Conservation (phyloP, 2,888 invertebrate species). For the Macrophya annulata region DNA sequence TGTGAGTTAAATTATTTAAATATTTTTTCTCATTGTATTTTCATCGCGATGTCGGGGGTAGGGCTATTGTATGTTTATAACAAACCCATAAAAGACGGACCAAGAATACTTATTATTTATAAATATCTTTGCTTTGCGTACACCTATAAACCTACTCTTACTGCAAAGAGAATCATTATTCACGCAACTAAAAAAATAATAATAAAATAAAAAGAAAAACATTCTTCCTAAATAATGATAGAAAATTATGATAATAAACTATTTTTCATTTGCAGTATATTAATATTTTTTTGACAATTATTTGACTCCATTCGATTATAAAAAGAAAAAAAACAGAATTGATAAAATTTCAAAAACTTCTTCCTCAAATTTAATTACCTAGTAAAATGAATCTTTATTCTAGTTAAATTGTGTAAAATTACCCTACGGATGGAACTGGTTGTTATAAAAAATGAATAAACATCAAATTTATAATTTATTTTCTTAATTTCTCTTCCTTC, state of each 20-base stretch:
- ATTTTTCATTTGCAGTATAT: not conserved
- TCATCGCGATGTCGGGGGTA: slow-evolving; percentile 60
- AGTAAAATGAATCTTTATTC: no score
- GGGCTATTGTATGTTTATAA: slow-evolving; percentile 74
- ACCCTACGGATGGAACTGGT: not conserved
- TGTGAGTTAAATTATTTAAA: slow-evolving; percentile 68
- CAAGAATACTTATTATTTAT: slow-evolving; percentile 58
- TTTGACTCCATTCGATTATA: no score
- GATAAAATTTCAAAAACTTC: no score
- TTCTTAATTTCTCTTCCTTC: not conserved
- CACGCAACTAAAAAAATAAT: not conserved
- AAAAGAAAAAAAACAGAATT: no score
- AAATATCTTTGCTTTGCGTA: not conserved
- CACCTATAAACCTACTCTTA: not conserved
- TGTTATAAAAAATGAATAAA: not conserved
- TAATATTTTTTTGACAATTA: not conserved
- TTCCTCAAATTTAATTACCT: no score
- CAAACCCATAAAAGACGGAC: slow-evolving; percentile 59
- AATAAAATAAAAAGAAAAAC: not conserved
- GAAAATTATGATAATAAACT: not conserved
- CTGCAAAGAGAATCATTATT: not conserved
- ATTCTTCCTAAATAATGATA: not conserved
- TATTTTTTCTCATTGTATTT: slow-evolving; percentile 66
- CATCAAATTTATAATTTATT: not conserved
- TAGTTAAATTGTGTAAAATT: not conserved